Evolutionary conservation across 2,113 vertebrate species (phyloP).

Genomic region (Nothocercus julius): DNA sequence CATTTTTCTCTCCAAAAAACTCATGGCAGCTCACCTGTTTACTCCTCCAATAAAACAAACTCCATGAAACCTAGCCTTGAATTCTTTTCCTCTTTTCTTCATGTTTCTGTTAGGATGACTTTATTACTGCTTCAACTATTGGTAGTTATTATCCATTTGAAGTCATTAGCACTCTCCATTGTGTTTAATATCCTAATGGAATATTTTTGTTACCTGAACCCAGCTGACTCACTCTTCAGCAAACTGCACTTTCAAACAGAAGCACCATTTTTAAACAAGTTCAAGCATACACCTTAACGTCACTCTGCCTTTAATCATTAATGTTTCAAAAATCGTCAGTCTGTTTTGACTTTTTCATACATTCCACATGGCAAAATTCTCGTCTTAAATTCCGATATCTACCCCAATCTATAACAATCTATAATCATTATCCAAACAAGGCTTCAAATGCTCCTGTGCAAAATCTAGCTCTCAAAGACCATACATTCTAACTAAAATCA

Average conservation of each 20-base stretch:
- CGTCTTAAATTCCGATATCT: neutral
- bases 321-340: neutral
- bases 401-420: neutral
- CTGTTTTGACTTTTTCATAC: neutral
- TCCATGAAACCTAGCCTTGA: neutral
- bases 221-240: neutral
- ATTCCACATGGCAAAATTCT: neutral
- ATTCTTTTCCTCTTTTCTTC: neutral
- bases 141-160: neutral
- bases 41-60: neutral
- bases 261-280: neutral
- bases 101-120: neutral
- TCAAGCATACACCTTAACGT: neutral
- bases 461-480: neutral
- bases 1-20: neutral
- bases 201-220: neutral
- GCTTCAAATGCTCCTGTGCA: neutral
- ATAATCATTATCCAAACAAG: neutral
- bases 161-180: neutral
- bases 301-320: neutral
- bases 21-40: neutral
- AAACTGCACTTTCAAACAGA: neutral
- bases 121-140: neutral
- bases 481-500: neutral
- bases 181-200: neutral